A percentile compares a stretch with the other conserved stretches of the same genome.
Evolutionary conservation across 1,140 invertebrate species (phyloP).

Genomic region (Hypsibius dujardini): DNA sequence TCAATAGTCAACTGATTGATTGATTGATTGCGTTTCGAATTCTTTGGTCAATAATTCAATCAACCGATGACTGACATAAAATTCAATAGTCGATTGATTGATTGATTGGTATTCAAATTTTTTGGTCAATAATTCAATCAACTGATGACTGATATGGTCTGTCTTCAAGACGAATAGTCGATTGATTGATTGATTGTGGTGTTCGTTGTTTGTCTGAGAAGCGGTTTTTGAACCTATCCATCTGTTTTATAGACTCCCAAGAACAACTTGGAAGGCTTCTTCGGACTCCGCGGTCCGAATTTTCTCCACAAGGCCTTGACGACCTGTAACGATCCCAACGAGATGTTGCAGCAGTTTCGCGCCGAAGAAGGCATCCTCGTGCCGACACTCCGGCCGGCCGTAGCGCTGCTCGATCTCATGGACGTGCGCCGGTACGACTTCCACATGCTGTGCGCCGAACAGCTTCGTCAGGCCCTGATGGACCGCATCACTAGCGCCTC

Average conservation of each 20-base stretch:
- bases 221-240: too few species aligned
- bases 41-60: too few species aligned
- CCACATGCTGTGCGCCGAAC: background rate
- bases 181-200: background rate
- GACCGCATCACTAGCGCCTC: background rate
- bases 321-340: constrained; percentile 7
- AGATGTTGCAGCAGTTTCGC: constrained; percentile 10
- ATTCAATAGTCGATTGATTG: too few species aligned
- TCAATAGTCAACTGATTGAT: too few species aligned
- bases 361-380: constrained; percentile 9
- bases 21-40: too few species aligned
- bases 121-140: too few species aligned
- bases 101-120: too few species aligned
- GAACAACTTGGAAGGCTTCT: constrained; percentile 3
- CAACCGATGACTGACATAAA: too few species aligned
- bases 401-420: background rate
- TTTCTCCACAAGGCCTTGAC: constrained; percentile 6
- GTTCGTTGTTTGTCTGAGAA: background rate
- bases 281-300: constrained; percentile 2
- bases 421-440: background rate
- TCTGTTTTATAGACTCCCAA: background rate
- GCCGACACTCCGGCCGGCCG: constrained; percentile 4
- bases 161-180: too few species aligned
- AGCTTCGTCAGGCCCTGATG: background rate
- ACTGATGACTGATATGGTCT: too few species aligned